Conservation (phyloP, 92 coral and sea anemone genomes). For the Zoanthus solanderi region DNA sequence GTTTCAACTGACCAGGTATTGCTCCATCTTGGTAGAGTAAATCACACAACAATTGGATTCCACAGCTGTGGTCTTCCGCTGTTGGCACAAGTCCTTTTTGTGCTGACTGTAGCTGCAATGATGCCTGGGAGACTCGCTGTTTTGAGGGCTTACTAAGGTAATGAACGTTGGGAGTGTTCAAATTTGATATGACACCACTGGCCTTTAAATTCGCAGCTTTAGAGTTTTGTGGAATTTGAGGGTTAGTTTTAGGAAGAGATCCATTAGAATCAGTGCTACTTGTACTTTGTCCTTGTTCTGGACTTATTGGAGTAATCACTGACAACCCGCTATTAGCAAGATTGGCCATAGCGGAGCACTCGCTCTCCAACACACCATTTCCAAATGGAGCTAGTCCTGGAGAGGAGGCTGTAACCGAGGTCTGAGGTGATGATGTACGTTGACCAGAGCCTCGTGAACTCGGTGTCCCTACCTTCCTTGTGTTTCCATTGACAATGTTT, state of each 20-base stretch:
- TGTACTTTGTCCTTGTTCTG: constrained; percentile 27
- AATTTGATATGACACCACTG: constrained; percentile 7
- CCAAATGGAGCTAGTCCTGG: constrained; percentile 40
- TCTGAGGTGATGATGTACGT: constrained; percentile 5
- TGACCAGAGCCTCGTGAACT: constrained; percentile 23
- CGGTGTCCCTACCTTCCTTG: constrained; percentile 28
- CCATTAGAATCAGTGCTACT: not conserved
- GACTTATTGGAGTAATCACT: constrained; percentile 73
- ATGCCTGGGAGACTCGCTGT: constrained; percentile 7
- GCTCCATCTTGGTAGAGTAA: constrained; percentile 79
- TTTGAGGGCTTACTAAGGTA: not conserved
- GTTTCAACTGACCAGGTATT: constrained; percentile 60
- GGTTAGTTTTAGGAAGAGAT: not conserved
- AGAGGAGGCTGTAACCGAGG: not conserved
- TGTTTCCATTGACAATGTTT: constrained; percentile 1
- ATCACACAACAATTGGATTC: constrained; percentile 82
- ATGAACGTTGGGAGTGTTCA: constrained; percentile 10
- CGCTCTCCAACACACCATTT: constrained; percentile 34
- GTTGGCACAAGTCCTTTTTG: constrained; percentile 30
- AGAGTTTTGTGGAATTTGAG: not conserved
- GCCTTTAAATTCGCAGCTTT: not conserved
- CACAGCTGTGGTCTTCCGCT: constrained; percentile 73
- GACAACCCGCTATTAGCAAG: constrained; percentile 71
- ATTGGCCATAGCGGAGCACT: constrained; percentile 61
- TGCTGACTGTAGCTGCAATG: not conserved